Percentiles rank a stretch among this genome's conserved stretches.
Evolutionary conservation across 2,888 invertebrate species (phyloP).

Genomic region (Busseola fusca): DNA sequence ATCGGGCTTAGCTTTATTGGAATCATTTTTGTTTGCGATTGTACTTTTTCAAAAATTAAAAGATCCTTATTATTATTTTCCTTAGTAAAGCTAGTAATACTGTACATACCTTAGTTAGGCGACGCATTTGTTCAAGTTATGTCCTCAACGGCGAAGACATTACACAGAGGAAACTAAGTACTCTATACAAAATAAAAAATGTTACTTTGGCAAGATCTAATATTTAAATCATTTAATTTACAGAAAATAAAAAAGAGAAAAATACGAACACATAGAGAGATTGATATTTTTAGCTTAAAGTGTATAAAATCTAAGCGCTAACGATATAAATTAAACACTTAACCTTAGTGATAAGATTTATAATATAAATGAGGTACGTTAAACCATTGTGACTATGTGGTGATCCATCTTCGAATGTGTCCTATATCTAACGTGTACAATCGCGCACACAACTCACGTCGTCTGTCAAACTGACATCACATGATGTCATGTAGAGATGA

Average conservation of each 20-base stretch:
- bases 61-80: conserved; percentile 72
- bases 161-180: conserved; percentile 71
- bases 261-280: conserved; percentile 65
- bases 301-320: conserved; percentile 72
- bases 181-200: conserved; percentile 74
- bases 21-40: conserved; percentile 36
- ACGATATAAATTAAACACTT: conserved; percentile 78
- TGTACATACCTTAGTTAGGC: conserved; percentile 85
- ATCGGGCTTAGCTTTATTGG: background rate
- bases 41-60: conserved; percentile 70
- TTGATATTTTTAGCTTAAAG: conserved; percentile 64
- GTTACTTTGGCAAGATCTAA: conserved; percentile 85
- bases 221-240: conserved; percentile 68
- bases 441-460: conserved; percentile 63
- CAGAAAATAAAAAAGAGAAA: conserved; percentile 62
- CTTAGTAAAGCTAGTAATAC: conserved; percentile 89
- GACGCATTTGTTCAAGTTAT: conserved; percentile 70
- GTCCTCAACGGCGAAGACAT: conserved; percentile 60
- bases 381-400: conserved; percentile 86
- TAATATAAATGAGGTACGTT: conserved; percentile 88
- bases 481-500: conserved; percentile 19
- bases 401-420: conserved; percentile 72
- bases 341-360: conserved; percentile 80
- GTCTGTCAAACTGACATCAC: conserved; percentile 60
- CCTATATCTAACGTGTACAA: conserved; percentile 67